Evolutionary conservation across 2,797 vertebrate species (phyloP), one percentile per base, ranked within the genome.

Genomic region (Pangasius macronema): DNA sequence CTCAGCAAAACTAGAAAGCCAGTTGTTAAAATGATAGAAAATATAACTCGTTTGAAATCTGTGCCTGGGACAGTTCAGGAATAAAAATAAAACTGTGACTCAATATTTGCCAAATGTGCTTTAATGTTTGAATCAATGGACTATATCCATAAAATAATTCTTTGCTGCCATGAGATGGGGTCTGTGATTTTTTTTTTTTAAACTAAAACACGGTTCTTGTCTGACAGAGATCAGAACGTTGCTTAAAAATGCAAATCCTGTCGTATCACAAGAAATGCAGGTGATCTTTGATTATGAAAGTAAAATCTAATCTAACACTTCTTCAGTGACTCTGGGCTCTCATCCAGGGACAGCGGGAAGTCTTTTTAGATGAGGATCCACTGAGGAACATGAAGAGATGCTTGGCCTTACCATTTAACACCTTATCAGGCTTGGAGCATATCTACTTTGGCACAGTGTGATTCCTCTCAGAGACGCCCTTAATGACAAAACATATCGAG

Each of bases 271-370:
- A 36, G 3, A 67, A 67, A 83, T 30, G 9, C 63, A 46, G 77
- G 59, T n/a, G 83, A 88, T 89, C 75, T 86, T 77, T 79, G 33
- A 72, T 22, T 1, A 70, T 84, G 20, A 57, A 77, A 82, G 79
- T 39, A 63, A 63, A 84, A 55, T 65, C 30, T 59, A 61, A 55
- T 82, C 77, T 33, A 55, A 75, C 67, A 70, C 68, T 84, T 82
- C 84, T 70, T 79, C 84, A 39, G 13, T 75, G 87, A 73, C 84
- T 83, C 85, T 46, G 87, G 79, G 90, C 84, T 65, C 39, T 70
- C 73, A 7, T 88, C 87, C 86, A 91, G 77, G 13, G 57, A 79
- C 72, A 75, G 84, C 16, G 2, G 81, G 76, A 67, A 86, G 85
- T 39, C 57, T 65, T 42, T 59, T 24, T n/a, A 82, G 55, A 89